Evolutionary conservation across 2,888 invertebrate species (phyloP).

Genomic region (Chesias legatella): DNA sequence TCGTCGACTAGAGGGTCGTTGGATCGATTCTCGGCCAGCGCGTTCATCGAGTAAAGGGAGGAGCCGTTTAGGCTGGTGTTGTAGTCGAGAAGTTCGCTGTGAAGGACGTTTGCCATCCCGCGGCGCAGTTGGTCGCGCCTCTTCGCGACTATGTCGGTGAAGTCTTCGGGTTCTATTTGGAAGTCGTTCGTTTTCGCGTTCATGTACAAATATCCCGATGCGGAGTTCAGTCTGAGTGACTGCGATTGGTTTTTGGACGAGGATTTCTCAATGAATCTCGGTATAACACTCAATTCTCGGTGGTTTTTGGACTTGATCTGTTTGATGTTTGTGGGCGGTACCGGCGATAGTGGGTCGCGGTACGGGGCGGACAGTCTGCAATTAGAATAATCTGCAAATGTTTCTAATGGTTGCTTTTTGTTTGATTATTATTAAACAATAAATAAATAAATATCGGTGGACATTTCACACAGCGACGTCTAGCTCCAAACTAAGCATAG

Average conservation of each 20-base stretch:
- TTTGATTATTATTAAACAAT: background rate
- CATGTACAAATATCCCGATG: constrained; percentile 75
- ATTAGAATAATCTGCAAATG: constrained; percentile 20
- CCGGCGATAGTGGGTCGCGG: constrained; percentile 70
- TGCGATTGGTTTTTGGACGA: constrained; percentile 62
- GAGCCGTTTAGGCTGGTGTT: constrained; percentile 57
- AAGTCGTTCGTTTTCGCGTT: constrained; percentile 73
- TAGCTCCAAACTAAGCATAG: no score
- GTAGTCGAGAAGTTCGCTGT: constrained; percentile 47
- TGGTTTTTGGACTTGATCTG: constrained; percentile 60
- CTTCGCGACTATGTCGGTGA: constrained; percentile 68
- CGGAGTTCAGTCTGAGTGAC: constrained; percentile 69
- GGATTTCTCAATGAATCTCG: constrained; percentile 69
- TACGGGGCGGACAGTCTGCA: constrained; percentile 60
- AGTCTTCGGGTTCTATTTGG: constrained; percentile 70
- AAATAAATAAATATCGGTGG: no score
- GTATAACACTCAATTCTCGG: constrained; percentile 56
- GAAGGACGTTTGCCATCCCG: constrained; percentile 59
- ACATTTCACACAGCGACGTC: no score
- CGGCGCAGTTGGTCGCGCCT: constrained; percentile 64
- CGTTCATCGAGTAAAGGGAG: constrained; percentile 64
- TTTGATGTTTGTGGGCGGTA: constrained; percentile 63
- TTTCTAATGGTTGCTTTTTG: background rate
- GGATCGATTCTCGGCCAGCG: constrained; percentile 61
- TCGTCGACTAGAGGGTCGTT: constrained; percentile 73